Conservation (phyloP, 2,113 vertebrate species). For the Neotoma lepida region DNA sequence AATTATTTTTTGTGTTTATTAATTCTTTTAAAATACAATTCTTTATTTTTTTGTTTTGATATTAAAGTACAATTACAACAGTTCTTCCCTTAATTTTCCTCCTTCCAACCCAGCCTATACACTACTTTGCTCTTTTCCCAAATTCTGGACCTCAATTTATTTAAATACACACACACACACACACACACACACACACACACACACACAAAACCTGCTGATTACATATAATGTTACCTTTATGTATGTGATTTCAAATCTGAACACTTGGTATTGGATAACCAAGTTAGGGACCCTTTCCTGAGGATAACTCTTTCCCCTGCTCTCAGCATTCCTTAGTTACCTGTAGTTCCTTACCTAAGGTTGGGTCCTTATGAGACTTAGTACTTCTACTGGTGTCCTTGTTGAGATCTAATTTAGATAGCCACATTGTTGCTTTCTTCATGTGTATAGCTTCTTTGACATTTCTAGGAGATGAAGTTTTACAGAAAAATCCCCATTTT, state of each 20-base stretch:
- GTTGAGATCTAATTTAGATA: background rate
- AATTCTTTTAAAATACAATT: background rate
- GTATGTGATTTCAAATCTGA: background rate
- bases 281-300: background rate
- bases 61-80: background rate
- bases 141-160: background rate
- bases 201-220: background rate
- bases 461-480: background rate
- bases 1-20: background rate
- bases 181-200: background rate
- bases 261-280: background rate
- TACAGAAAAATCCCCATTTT: background rate
- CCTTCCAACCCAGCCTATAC: background rate
- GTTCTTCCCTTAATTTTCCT: background rate
- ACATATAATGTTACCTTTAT: background rate
- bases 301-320: background rate
- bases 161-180: background rate
- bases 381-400: background rate
- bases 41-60: background rate
- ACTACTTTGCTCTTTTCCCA: background rate
- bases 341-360: rapidly evolving
- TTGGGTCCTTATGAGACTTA: background rate
- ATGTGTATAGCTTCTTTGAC: background rate
- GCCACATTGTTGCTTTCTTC: background rate
- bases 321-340: background rate